These are phyloP conservation scores for Neoarius graeffei DNA, from an alignment of 2,113 vertebrate genomes.

Conservation along the genomic window DNA sequence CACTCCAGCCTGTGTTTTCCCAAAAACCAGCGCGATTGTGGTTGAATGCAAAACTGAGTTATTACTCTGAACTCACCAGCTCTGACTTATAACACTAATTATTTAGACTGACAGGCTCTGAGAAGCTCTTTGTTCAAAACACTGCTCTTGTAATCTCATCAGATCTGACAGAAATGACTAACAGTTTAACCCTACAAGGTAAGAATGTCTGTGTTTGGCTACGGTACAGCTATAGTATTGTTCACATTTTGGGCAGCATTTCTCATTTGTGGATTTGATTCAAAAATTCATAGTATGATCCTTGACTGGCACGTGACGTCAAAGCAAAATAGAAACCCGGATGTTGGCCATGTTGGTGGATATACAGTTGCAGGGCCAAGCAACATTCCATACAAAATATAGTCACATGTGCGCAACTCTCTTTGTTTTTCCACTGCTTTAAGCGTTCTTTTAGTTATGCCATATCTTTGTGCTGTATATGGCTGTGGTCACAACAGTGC, in stretches of 20 bases:
- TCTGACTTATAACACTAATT: neutral
- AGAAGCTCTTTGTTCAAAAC: neutral
- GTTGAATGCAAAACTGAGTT: neutral
- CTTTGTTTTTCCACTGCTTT: too few species aligned
- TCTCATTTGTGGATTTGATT: neutral
- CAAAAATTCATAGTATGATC: neutral
- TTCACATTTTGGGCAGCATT: neutral
- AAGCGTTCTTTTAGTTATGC: too few species aligned
- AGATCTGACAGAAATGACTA: neutral
- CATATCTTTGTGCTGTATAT: too few species aligned
- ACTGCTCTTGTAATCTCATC: neutral
- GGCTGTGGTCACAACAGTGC: too few species aligned
- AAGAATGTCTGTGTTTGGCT: neutral
- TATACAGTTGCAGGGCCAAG: too few species aligned
- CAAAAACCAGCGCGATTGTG: constrained; percentile 12
- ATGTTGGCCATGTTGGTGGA: too few species aligned
- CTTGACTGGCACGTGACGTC: neutral
- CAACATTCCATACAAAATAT: too few species aligned
- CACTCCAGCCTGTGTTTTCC: constrained; percentile 1
- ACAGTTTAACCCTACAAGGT: neutral
- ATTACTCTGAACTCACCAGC: neutral
- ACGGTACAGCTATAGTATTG: neutral
- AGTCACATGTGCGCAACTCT: too few species aligned
- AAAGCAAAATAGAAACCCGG: too few species aligned
- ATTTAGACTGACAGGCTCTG: neutral